These are phyloP conservation scores for Drosophila parvula DNA, from an alignment of 1,140 invertebrate genomes.

Conservation along the genomic window DNA sequence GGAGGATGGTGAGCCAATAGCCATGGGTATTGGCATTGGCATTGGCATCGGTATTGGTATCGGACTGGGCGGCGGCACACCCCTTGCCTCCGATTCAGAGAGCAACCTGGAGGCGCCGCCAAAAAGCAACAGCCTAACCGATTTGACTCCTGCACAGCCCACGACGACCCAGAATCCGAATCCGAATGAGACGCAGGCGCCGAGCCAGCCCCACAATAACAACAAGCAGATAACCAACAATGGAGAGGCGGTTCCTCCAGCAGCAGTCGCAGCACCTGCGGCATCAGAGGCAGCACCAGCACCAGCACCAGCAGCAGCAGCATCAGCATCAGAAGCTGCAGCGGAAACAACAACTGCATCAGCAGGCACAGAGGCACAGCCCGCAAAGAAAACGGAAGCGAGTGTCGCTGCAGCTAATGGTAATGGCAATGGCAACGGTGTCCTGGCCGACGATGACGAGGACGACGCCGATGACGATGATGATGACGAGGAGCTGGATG, in stretches of 20 bases:
- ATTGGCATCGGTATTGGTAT: conserved; percentile 28
- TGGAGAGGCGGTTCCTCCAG: conserved; percentile 37
- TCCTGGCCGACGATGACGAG: conserved; percentile 55
- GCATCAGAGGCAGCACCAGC: conserved; percentile 5
- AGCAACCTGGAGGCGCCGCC: conserved; percentile 87
- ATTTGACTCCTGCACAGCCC: conserved; percentile 28
- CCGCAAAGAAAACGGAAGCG: conserved; percentile 21
- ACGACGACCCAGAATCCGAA: conserved; percentile 28
- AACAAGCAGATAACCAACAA: conserved; percentile 66
- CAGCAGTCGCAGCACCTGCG: conserved; percentile 14
- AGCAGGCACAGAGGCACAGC: conserved; percentile 19
- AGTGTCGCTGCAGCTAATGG: conserved; percentile 53
- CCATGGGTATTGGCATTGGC: conserved; percentile 33
- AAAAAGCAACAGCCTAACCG: conserved; percentile 77
- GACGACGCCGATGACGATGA: conserved; percentile 60
- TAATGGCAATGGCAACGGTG: conserved; percentile 60
- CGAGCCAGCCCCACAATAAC: conserved; percentile 51
- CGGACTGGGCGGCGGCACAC: conserved; percentile 40
- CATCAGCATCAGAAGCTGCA: conserved; percentile 30
- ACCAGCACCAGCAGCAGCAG: conserved; percentile 27
- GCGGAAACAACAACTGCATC: conserved; percentile 19
- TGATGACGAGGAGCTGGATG: conserved; percentile 59
- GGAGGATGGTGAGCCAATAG: conserved; percentile 69
- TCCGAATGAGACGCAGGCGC: conserved; percentile 27
- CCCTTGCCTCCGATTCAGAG: conserved; percentile 76